A percentile compares a stretch with the other conserved stretches of the same genome.
Conservation (phyloP, 2,888 invertebrate genomes). For the Netelia inedita region DNA sequence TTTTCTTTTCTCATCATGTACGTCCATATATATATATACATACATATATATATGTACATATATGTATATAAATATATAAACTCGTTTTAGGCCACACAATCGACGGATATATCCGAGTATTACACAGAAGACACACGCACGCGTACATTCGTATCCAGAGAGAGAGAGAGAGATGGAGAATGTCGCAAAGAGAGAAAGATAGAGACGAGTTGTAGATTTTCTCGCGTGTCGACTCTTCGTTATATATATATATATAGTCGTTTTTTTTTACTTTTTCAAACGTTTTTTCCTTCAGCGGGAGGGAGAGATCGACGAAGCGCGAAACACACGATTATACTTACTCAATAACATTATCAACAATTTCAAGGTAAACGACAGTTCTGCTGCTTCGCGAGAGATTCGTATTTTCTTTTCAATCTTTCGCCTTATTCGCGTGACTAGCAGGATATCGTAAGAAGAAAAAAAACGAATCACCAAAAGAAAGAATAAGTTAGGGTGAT, state of each 20-base stretch:
- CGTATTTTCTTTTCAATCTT: conserved; percentile 1
- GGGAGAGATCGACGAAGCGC: conserved; percentile 43
- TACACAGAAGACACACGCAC: conserved; percentile 44
- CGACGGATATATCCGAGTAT: conserved; percentile 63
- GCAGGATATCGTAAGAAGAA: conserved; percentile 50
- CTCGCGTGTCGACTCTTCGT: conserved; percentile 2
- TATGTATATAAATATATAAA: conserved; percentile 26
- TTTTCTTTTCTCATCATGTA: conserved; percentile 32
- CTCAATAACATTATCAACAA: conserved; percentile 51
- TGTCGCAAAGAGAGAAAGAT: conserved; percentile 13
- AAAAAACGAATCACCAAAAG: conserved; percentile 6
- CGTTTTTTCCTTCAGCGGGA: conserved; percentile 8
- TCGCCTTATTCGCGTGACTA: conserved; percentile 51
- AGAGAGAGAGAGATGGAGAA: conserved; percentile 10
- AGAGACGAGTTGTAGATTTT: conserved; percentile 10
- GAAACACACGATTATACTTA: conserved; percentile 52
- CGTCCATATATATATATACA: conserved; percentile 33
- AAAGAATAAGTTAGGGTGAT: conserved; percentile 47
- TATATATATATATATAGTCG: conserved; percentile 1
- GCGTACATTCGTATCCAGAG: conserved; percentile 43
- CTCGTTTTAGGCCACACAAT: conserved; percentile 67
- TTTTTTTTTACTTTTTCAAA: background rate
- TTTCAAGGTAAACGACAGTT: conserved; percentile 56
- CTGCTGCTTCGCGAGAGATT: conserved; percentile 48
- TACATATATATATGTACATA: conserved; percentile 17